These are phyloP conservation scores for Corythornis leucogaster DNA, from an alignment of 2,797 vertebrate genomes.

Conservation along the genomic window DNA sequence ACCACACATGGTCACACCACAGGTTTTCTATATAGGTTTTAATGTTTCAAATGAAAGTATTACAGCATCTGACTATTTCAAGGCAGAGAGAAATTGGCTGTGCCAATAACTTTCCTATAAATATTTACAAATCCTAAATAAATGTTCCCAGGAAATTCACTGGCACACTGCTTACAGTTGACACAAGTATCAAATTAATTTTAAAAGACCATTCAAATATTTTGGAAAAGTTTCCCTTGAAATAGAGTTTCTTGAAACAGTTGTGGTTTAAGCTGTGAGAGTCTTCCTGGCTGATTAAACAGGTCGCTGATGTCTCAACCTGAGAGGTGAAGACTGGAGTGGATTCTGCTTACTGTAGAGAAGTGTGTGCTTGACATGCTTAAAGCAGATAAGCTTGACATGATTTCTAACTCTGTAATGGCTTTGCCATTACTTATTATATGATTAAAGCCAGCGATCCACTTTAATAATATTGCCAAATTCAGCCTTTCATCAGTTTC, in stretches of 20 bases:
- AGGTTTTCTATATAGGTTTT: not conserved
- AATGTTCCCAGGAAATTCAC: not conserved
- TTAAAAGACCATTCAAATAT: not conserved
- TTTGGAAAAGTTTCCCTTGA: not conserved
- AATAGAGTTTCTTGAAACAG: not conserved
- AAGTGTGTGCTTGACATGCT: not conserved
- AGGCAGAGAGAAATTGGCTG: not conserved
- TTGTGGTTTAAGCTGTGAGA: not conserved
- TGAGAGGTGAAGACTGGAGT: not conserved
- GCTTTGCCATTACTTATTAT: not conserved
- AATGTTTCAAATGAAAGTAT: not conserved
- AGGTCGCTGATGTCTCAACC: not conserved
- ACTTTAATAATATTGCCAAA: not conserved
- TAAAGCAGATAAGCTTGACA: not conserved
- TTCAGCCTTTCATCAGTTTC: constrained; percentile 9
- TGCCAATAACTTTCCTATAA: not conserved
- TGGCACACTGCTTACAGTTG: not conserved
- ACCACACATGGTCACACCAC: no score
- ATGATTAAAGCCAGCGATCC: constrained; percentile 1
- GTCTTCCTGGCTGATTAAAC: not conserved
- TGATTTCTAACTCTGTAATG: not conserved
- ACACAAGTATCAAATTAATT: not conserved
- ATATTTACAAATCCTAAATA: not conserved
- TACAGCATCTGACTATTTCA: not conserved
- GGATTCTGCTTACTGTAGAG: not conserved